Percentiles rank a stretch among this genome's conserved stretches.
phyloP scores from a whole-genome alignment of 2,113 vertebrate genomes.

The Larimichthys polyactis region DNA sequence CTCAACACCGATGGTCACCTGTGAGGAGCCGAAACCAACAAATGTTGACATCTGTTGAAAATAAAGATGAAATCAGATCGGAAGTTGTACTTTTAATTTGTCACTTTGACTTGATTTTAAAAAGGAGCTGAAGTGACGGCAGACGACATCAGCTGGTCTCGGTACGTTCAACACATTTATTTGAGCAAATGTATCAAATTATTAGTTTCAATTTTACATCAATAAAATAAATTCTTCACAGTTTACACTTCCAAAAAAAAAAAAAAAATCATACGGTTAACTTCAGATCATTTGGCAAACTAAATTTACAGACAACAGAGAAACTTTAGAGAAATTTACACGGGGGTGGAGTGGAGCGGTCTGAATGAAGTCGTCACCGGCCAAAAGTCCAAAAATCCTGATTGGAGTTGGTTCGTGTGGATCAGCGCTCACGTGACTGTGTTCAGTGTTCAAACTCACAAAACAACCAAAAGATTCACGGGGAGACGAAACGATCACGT shows the following conservation, averaged over 20 bases:
- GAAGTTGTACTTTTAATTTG: neutral
- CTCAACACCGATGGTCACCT: neutral
- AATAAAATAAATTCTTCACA: constrained; percentile 81
- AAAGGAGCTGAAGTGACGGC: neutral
- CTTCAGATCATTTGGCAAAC: constrained; percentile 71
- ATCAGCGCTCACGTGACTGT: constrained; percentile 3
- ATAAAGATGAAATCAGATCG: neutral
- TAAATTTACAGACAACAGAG: constrained; percentile 64
- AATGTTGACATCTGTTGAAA: neutral
- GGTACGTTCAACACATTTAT: constrained; percentile 79
- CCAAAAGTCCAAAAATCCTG: constrained; percentile 28
- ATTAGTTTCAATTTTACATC: constrained; percentile 75
- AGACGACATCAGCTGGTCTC: neutral
- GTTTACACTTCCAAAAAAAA: constrained; percentile 63
- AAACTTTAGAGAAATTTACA: constrained; percentile 48
- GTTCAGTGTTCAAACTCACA: constrained; percentile 9
- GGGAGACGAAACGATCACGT: neutral
- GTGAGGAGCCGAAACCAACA: neutral
- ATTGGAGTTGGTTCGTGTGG: constrained; percentile 2
- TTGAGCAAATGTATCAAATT: constrained; percentile 84
- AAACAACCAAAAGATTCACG: neutral
- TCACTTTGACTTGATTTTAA: neutral
- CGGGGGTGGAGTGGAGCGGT: neutral
- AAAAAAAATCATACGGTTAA: constrained; percentile 54
- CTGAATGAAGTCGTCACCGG: constrained; percentile 12